Evolutionary conservation across 2,888 invertebrate species (phyloP).

Genomic region (Oxystoma pomonae): DNA sequence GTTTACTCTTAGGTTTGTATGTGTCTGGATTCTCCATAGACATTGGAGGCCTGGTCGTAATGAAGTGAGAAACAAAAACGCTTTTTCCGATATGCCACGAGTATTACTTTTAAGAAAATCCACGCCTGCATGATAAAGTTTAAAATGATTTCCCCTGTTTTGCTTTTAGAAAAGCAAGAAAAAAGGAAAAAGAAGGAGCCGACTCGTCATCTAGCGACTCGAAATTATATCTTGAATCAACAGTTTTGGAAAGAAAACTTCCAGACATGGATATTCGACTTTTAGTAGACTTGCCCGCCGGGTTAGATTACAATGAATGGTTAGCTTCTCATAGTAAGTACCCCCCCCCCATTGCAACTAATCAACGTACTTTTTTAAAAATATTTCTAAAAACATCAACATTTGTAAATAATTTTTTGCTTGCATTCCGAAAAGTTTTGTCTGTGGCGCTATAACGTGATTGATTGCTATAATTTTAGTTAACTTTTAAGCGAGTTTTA

Average conservation of each 20-base stretch:
- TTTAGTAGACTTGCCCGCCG: conserved; percentile 91
- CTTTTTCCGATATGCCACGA: too few species aligned
- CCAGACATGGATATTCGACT: conserved; percentile 92
- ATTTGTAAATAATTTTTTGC: too few species aligned
- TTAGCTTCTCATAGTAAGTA: conserved; percentile 94
- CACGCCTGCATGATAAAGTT: neutral
- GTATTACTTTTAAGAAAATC: neutral
- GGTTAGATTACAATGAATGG: conserved; percentile 99
- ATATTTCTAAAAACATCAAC: too few species aligned
- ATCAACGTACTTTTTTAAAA: too few species aligned
- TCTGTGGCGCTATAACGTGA: too few species aligned
- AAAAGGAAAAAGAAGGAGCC: conserved; percentile 89
- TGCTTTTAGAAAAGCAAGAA: conserved; percentile 84
- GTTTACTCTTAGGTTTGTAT: too few species aligned
- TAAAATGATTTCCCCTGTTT: conserved; percentile 7
- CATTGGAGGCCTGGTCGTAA: too few species aligned
- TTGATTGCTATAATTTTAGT: too few species aligned
- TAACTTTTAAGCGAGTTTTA: too few species aligned
- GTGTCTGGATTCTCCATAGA: neutral
- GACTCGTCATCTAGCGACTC: conserved; percentile 68
- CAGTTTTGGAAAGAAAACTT: conserved; percentile 88
- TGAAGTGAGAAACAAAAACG: too few species aligned
- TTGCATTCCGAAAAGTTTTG: too few species aligned
- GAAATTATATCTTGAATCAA: conserved; percentile 93
- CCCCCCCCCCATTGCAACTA: too few species aligned